Evolutionary conservation across 2,113 vertebrate species (phyloP).

Genomic region (Corapipo altera): DNA sequence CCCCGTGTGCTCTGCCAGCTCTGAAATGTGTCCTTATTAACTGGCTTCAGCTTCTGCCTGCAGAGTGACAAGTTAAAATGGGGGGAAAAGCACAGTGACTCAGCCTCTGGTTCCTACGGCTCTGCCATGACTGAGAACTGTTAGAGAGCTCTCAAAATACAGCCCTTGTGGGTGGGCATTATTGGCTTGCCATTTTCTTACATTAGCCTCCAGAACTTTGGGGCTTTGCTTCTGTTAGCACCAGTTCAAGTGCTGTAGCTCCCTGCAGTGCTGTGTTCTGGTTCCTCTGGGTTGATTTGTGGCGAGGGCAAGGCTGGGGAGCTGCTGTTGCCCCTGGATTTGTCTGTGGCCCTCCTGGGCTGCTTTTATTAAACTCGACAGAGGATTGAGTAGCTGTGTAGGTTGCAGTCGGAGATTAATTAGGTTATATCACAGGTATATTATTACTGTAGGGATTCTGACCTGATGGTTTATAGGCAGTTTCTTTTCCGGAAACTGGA

Average conservation of each 20-base stretch:
- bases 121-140: neutral
- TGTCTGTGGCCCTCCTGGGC: neutral
- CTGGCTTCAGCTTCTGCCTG: neutral
- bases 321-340: accelerated
- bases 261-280: neutral
- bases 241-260: neutral
- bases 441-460: neutral
- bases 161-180: neutral
- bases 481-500: neutral
- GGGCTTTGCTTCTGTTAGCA: neutral
- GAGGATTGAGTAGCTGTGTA: neutral
- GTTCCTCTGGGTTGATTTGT: neutral
- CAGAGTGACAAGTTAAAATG: neutral
- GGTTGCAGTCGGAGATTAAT: neutral
- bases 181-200: neutral
- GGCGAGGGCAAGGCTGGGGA: neutral
- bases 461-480: neutral
- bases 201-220: neutral
- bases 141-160: neutral
- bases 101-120: neutral
- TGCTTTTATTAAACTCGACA: neutral
- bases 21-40: neutral
- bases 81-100: neutral
- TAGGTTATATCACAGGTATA: neutral
- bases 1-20: neutral